Percentiles rank a stretch among this genome's conserved stretches.
These are phyloP conservation scores for Zaprionus capensis DNA, from an alignment of 1,140 invertebrate genomes.

Conservation along the genomic window DNA sequence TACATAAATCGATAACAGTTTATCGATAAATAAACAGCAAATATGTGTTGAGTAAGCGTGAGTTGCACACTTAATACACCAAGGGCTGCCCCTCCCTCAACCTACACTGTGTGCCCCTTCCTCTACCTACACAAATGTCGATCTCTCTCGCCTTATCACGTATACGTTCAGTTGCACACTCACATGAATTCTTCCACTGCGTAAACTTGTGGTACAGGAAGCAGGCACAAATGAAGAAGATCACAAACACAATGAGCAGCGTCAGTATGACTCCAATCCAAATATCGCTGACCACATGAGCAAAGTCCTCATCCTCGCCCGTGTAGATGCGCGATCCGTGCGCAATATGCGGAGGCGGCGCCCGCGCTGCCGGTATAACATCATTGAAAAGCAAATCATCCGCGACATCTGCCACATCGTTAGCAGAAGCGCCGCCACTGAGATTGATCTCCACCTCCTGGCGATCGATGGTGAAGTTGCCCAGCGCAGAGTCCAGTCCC, in stretches of 20 bases:
- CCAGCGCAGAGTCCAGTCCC: slow-evolving; percentile 74
- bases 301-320: slow-evolving; percentile 78
- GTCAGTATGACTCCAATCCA: slow-evolving; percentile 88
- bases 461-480: slow-evolving; percentile 76
- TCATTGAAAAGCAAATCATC: slow-evolving; percentile 65
- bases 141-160: slow-evolving; percentile 17
- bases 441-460: slow-evolving; percentile 78
- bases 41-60: not conserved
- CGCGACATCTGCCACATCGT: slow-evolving; percentile 62
- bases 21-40: not conserved
- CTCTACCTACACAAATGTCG: too few species aligned
- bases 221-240: slow-evolving; percentile 87
- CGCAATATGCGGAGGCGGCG: slow-evolving; percentile 56
- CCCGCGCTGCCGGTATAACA: slow-evolving; percentile 57
- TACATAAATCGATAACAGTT: not conserved
- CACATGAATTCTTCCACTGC: slow-evolving; percentile 88
- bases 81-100: not conserved
- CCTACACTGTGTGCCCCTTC: too few species aligned
- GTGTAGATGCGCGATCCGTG: slow-evolving; percentile 67
- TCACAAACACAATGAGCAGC: slow-evolving; percentile 86
- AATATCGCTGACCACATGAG: slow-evolving; percentile 85
- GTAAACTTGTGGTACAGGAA: slow-evolving; percentile 88
- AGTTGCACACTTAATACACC: not conserved
- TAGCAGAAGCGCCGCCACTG: slow-evolving; percentile 56
- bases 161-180: slow-evolving; percentile 73